phyloP scores from a whole-genome alignment of 2,113 vertebrate genomes.

The Xenus cinereus region DNA sequence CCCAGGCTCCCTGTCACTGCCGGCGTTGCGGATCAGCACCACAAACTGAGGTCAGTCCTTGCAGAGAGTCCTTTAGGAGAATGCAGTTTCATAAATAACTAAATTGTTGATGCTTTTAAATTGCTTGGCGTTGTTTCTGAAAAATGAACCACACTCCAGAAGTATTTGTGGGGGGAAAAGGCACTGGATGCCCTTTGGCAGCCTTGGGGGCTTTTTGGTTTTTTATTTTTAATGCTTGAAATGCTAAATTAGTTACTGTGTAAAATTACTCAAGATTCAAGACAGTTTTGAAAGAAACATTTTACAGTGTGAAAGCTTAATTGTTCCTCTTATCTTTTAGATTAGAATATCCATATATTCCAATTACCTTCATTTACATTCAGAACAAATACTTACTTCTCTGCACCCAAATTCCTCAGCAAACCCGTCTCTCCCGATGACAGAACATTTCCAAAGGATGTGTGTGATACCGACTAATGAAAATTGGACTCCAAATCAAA shows the following conservation, averaged over 20 bases:
- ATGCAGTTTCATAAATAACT: background rate
- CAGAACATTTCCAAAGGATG: constrained; percentile 9
- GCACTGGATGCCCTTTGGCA: background rate
- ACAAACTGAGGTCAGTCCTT: background rate
- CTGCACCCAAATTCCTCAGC: background rate
- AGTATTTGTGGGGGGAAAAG: background rate
- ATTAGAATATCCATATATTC: constrained; percentile 11
- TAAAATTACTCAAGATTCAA: background rate
- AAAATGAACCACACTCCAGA: background rate
- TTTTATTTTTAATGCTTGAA: background rate
- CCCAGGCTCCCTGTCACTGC: background rate
- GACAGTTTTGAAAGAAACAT: background rate
- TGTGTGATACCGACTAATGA: background rate
- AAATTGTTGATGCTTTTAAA: background rate
- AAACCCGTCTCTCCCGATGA: constrained; percentile 3
- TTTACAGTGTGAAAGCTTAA: background rate
- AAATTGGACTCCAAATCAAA: constrained; percentile 25
- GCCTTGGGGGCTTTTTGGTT: background rate
- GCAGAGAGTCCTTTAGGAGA: background rate
- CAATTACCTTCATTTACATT: constrained; percentile 35
- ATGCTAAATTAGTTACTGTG: background rate
- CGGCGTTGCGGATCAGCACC: background rate
- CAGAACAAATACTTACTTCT: background rate
- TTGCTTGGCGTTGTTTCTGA: background rate
- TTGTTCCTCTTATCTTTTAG: constrained; percentile 3